A percentile compares a stretch with the other conserved stretches of the same genome.
Conservation (phyloP, 92 coral and sea anemone species). For the Zoanthus gigantus region DNA sequence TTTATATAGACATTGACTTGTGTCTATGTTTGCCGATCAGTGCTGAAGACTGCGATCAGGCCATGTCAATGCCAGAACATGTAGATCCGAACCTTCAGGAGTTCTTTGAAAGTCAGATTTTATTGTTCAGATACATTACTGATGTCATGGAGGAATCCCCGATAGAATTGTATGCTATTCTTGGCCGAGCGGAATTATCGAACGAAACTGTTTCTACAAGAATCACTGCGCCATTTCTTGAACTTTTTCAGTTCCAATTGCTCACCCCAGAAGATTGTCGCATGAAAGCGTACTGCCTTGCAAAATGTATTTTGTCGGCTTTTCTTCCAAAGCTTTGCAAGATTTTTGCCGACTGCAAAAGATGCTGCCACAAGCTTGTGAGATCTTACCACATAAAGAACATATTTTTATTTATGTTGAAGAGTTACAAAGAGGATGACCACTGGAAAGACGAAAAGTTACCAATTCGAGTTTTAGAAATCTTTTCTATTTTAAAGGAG, state of each 20-base stretch:
- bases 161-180: slow-evolving; percentile 53
- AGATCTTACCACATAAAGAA: slow-evolving; percentile 65
- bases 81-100: slow-evolving; percentile 21
- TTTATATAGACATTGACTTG: slow-evolving; percentile 56
- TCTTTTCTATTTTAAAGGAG: slow-evolving; percentile 51
- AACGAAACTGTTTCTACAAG: slow-evolving; percentile 48
- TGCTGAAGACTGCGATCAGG: slow-evolving; percentile 50
- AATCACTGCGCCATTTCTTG: slow-evolving; percentile 55
- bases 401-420: slow-evolving; percentile 58
- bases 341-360: slow-evolving; percentile 54
- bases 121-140: slow-evolving; percentile 45
- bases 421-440: slow-evolving; percentile 55
- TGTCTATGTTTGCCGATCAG: slow-evolving; percentile 55
- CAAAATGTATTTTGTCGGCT: slow-evolving; percentile 62
- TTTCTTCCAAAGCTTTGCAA: slow-evolving; percentile 52
- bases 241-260: slow-evolving; percentile 48
- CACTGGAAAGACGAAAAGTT: slow-evolving; percentile 49
- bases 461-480: slow-evolving; percentile 57
- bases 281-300: slow-evolving; percentile 51
- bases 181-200: slow-evolving; percentile 8
- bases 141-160: slow-evolving; percentile 23
- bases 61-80: slow-evolving; percentile 50
- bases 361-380: slow-evolving; percentile 54
- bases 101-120: slow-evolving; percentile 24
- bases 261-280: slow-evolving; percentile 46